Conservation (phyloP, 2,113 vertebrate genomes). For the Brachyhypopomus gauderio region DNA sequence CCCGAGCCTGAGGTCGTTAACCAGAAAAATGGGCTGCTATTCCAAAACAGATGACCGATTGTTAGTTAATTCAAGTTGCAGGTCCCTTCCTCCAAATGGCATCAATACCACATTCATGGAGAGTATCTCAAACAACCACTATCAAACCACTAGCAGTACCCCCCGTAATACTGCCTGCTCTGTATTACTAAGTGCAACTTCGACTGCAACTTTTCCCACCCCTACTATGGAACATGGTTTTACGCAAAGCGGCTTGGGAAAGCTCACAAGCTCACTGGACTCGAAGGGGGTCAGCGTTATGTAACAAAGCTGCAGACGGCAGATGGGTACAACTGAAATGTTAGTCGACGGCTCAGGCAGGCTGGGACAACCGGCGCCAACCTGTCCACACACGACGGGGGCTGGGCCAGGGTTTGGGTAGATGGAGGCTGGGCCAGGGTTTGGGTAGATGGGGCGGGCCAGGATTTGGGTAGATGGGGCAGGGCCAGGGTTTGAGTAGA, state of each 20-base stretch:
- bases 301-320: background rate
- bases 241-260: constrained; percentile 21
- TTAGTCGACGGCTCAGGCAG: constrained; percentile 1
- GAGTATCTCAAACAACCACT: background rate
- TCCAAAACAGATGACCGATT: too few relatives aligned
- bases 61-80: too few relatives aligned
- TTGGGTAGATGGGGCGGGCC: background rate
- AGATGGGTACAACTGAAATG: constrained; percentile 21
- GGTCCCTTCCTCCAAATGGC: too few relatives aligned
- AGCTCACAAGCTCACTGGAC: background rate
- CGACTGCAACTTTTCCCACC: background rate
- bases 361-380: constrained; percentile 9
- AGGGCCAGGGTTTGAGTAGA: too few relatives aligned
- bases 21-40: too few relatives aligned
- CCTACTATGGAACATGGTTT: background rate
- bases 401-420: constrained; percentile 2
- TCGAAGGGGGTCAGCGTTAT: constrained; percentile 28
- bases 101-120: too few relatives aligned
- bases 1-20: background rate
- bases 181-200: background rate
- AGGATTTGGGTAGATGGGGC: background rate
- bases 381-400: constrained; percentile 30
- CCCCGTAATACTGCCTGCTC: background rate
- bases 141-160: background rate
- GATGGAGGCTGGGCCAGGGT: constrained; percentile 1